Conservation (phyloP, 2,113 vertebrate species). For the Scolopax mira region DNA sequence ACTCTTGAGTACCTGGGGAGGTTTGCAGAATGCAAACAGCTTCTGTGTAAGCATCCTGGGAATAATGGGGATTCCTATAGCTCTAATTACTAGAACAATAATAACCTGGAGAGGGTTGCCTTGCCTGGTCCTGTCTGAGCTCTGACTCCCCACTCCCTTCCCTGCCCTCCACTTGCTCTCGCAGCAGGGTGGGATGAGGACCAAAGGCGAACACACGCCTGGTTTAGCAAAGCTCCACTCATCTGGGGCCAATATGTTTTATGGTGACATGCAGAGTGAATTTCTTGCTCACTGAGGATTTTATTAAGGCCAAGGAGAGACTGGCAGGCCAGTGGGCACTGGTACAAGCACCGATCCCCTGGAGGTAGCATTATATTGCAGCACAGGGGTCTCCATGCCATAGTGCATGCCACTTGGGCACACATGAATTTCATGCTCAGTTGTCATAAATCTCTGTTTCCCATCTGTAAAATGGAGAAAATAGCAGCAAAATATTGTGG, state of each 20-base stretch:
- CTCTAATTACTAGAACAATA: slow-evolving; percentile 40
- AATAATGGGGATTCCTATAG: slow-evolving; percentile 3
- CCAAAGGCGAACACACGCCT: neutral
- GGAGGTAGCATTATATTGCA: neutral
- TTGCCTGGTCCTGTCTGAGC: neutral
- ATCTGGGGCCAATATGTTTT: slow-evolving; percentile 16
- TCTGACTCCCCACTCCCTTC: neutral
- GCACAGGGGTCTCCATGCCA: neutral
- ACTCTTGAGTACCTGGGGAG: neutral
- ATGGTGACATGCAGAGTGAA: neutral
- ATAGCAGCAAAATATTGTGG: neutral
- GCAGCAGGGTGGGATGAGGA: neutral
- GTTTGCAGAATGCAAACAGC: neutral
- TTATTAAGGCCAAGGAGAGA: fast-evolving
- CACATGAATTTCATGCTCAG: neutral
- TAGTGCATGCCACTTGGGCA: fast-evolving
- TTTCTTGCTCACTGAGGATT: neutral
- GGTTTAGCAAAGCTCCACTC: slow-evolving; percentile 2
- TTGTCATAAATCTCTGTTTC: neutral
- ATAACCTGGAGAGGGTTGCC: neutral
- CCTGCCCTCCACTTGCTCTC: slow-evolving; percentile 54
- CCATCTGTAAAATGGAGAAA: neutral
- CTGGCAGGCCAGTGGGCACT: neutral
- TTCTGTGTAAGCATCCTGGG: slow-evolving; percentile 11
- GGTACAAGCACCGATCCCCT: neutral